Evolutionary conservation across 2,797 vertebrate genomes (phyloP).

Genomic region (Microctenopoma stevenorrisi): DNA sequence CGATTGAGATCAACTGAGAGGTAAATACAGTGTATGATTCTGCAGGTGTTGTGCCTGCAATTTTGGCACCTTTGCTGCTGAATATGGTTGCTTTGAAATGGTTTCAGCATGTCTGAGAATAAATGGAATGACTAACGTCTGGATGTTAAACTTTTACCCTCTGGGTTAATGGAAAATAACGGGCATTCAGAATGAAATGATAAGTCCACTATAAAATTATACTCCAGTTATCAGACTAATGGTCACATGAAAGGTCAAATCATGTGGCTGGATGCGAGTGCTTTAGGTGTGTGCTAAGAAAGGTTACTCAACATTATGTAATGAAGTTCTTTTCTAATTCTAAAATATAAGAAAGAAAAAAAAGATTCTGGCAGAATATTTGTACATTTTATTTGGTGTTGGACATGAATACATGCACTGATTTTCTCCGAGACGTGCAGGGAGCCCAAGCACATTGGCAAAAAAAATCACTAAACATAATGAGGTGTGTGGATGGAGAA

Average conservation of each 20-base stretch:
- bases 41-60: slow-evolving; percentile 42
- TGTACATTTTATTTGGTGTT: slow-evolving; percentile 70
- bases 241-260: slow-evolving; percentile 2
- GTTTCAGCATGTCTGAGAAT: slow-evolving; percentile 60
- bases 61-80: slow-evolving; percentile 57
- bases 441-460: slow-evolving; percentile 10
- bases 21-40: slow-evolving; percentile 47
- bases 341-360: slow-evolving; percentile 2
- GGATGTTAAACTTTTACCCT: slow-evolving; percentile 44
- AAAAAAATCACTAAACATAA: slow-evolving; percentile 43
- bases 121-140: slow-evolving; percentile 51
- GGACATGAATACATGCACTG: slow-evolving; percentile 57
- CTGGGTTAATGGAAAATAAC: slow-evolving; percentile 52
- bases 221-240: slow-evolving; percentile 8
- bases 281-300: slow-evolving; percentile 5
- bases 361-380: slow-evolving; percentile 61
- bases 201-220: slow-evolving; percentile 6
- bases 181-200: slow-evolving; percentile 8
- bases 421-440: slow-evolving; percentile 44
- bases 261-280: slow-evolving; percentile 18
- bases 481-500: slow-evolving; percentile 54
- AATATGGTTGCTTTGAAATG: slow-evolving; percentile 42
- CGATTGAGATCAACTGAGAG: slow-evolving; percentile 61
- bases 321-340: neutral
- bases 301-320: neutral